phyloP scores from a whole-genome alignment of 2,113 vertebrate species.

The Eulemur macaco region DNA sequence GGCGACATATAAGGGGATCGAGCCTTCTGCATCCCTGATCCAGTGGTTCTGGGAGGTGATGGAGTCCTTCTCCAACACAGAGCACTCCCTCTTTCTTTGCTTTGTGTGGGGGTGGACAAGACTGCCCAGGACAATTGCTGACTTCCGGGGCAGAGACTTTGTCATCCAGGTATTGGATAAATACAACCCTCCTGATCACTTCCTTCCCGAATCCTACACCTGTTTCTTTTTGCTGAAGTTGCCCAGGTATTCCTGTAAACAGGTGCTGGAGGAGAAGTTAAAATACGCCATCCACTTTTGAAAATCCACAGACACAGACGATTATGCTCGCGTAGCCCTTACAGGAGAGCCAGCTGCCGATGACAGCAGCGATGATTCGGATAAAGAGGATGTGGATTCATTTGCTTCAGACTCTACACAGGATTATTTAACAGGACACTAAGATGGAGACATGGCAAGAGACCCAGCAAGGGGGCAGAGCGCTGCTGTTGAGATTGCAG shows the following conservation, averaged over 20 bases:
- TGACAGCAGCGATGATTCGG: conserved; percentile 96
- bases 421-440: conserved; percentile 97
- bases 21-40: conserved; percentile 93
- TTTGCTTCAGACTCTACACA: conserved; percentile 98
- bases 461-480: conserved; percentile 68
- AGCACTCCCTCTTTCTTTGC: conserved; percentile 96
- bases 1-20: conserved; percentile 97
- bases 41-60: conserved; percentile 99
- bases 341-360: conserved; percentile 94
- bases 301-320: conserved; percentile 98
- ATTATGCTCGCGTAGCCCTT: conserved; percentile 97
- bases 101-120: conserved; percentile 92
- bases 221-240: conserved; percentile 99
- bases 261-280: conserved; percentile 97
- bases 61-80: conserved; percentile 98
- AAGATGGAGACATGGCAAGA: conserved; percentile 57
- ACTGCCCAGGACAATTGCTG: too few relatives aligned
- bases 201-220: conserved; percentile 98
- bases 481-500: conserved; percentile 26
- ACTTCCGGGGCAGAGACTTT: too few relatives aligned
- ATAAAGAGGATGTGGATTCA: conserved; percentile 98
- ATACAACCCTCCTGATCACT: conserved; percentile 98
- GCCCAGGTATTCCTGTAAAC: conserved; percentile 97
- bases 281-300: conserved; percentile 99
- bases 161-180: conserved; percentile 94